These are phyloP conservation scores for Xylocampa areola DNA, from an alignment of 2,888 invertebrate genomes.

Conservation along the genomic window DNA sequence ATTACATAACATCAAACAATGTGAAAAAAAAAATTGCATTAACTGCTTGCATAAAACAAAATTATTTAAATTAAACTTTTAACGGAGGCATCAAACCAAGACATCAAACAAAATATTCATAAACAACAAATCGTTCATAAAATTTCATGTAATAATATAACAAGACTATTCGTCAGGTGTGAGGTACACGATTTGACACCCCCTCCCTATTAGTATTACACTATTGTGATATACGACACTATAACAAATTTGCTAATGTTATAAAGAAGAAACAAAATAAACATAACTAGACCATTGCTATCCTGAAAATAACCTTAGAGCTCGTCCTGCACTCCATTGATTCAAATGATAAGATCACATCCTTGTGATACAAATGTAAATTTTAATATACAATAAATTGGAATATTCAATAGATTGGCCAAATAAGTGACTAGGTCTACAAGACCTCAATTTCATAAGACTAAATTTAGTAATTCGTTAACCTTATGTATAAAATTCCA, in stretches of 20 bases:
- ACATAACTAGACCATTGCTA: conserved; percentile 89
- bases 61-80: conserved; percentile 88
- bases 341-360: conserved; percentile 82
- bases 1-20: conserved; percentile 90
- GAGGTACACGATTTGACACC: conserved; percentile 89
- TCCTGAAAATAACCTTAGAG: conserved; percentile 86
- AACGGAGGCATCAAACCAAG: conserved; percentile 90
- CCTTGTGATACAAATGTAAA: conserved; percentile 83
- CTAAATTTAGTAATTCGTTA: conserved; percentile 90
- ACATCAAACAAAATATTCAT: conserved; percentile 86
- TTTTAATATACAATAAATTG: conserved; percentile 89
- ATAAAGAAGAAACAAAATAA: conserved; percentile 86
- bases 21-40: conserved; percentile 89
- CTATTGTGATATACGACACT: conserved; percentile 89
- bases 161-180: conserved; percentile 77
- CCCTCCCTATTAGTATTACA: conserved; percentile 87
- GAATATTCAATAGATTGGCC: conserved; percentile 89
- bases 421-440: conserved; percentile 89
- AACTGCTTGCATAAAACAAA: conserved; percentile 90
- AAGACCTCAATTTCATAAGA: conserved; percentile 87
- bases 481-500: conserved; percentile 89
- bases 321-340: conserved; percentile 89
- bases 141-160: conserved; percentile 88
- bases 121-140: conserved; percentile 88
- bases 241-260: conserved; percentile 90